phyloP scores from a whole-genome alignment of 2,888 invertebrate genomes.

The Nineta flava region DNA sequence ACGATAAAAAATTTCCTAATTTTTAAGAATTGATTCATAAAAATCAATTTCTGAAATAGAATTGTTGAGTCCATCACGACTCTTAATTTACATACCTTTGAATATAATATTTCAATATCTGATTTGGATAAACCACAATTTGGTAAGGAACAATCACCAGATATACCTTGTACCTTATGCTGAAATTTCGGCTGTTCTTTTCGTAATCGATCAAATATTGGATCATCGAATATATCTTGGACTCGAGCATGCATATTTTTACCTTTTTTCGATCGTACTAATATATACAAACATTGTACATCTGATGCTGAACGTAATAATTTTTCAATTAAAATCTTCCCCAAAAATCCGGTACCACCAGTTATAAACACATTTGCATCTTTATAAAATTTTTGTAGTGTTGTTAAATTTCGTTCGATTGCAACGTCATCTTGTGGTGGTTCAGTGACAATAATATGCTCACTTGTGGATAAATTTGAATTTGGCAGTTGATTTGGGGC shows the following conservation, averaged over 20 bases:
- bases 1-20: too few species aligned
- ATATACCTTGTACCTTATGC: conserved; percentile 34
- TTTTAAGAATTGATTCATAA: too few species aligned
- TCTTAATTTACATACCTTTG: conserved; percentile 24
- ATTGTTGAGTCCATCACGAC: too few species aligned
- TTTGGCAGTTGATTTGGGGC: conserved; percentile 1
- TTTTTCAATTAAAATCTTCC: conserved; percentile 40
- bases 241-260: conserved; percentile 47
- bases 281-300: conserved; percentile 34
- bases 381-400: conserved; percentile 25
- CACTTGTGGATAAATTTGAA: neutral
- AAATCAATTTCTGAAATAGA: too few species aligned
- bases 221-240: conserved; percentile 50
- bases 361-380: conserved; percentile 25
- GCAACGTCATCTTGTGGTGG: neutral
- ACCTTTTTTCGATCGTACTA: conserved; percentile 40
- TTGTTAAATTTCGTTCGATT: conserved; percentile 11
- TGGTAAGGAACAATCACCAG: conserved; percentile 44
- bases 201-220: conserved; percentile 39
- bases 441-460: neutral
- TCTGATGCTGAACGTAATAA: conserved; percentile 38
- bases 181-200: conserved; percentile 43
- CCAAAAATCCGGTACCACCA: conserved; percentile 37
- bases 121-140: conserved; percentile 39
- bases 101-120: conserved; percentile 34